Percentiles rank a stretch among this genome's conserved stretches.
Evolutionary conservation across 2,888 invertebrate species (phyloP).

Genomic region (Germaria angustata): DNA sequence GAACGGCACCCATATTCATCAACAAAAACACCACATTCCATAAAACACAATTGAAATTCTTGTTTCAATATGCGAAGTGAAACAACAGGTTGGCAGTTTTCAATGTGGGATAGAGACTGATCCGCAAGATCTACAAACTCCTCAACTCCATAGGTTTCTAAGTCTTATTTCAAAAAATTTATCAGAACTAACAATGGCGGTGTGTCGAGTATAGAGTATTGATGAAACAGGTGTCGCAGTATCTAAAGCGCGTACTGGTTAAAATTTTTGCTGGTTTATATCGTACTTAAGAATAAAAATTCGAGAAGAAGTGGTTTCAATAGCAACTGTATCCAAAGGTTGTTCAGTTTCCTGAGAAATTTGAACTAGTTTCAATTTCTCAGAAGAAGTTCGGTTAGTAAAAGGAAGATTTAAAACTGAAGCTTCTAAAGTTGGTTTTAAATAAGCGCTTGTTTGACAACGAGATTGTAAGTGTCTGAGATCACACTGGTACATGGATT

Average conservation of each 20-base stretch:
- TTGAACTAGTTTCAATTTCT: conserved; percentile 78
- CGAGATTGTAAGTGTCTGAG: conserved; percentile 82
- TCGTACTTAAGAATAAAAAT: conserved; percentile 84
- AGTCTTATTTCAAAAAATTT: conserved; percentile 90
- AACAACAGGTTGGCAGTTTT: conserved; percentile 86
- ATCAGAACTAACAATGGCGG: conserved; percentile 89
- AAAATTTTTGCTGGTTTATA: conserved; percentile 83
- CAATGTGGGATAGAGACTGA: conserved; percentile 84
- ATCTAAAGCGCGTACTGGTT: conserved; percentile 85
- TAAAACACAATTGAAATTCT: conserved; percentile 92
- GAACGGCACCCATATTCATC: conserved; percentile 90
- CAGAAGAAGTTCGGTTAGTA: conserved; percentile 77
- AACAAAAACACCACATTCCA: conserved; percentile 93
- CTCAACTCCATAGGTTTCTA: conserved; percentile 86
- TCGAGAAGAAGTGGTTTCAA: conserved; percentile 83
- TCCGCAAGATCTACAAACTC: conserved; percentile 88
- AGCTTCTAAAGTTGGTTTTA: conserved; percentile 79
- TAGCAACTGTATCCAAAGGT: conserved; percentile 81
- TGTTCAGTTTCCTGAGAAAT: conserved; percentile 77
- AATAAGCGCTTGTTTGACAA: conserved; percentile 80
- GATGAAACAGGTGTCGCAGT: conserved; percentile 88
- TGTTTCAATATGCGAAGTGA: conserved; percentile 83
- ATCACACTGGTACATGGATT: conserved; percentile 83
- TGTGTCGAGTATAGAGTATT: conserved; percentile 86
- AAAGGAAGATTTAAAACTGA: conserved; percentile 79